Conservation (phyloP, 2,113 vertebrate genomes). For the Clarias magur region DNA sequence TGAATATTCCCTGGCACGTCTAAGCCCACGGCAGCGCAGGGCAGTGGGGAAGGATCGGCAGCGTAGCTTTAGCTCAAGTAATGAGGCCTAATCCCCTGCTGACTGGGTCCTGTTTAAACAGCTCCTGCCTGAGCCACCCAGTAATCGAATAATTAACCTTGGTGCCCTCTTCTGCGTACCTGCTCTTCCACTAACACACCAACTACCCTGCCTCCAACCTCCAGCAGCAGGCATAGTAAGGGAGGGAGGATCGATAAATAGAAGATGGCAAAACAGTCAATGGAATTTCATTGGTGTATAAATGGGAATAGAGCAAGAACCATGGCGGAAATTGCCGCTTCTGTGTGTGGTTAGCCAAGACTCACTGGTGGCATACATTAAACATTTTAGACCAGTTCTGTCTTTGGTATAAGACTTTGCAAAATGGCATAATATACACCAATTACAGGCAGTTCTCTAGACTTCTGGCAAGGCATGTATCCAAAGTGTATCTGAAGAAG, state of each 20-base stretch:
- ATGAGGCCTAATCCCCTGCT: slow-evolving; percentile 96
- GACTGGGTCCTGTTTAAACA: slow-evolving; percentile 83
- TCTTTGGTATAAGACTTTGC: background rate
- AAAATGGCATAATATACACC: slow-evolving; percentile 8
- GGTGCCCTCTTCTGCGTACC: slow-evolving; percentile 70
- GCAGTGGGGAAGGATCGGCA: slow-evolving; percentile 77
- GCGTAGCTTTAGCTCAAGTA: slow-evolving; percentile 97
- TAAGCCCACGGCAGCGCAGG: slow-evolving; percentile 78
- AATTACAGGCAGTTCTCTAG: background rate
- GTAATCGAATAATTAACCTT: slow-evolving; percentile 99
- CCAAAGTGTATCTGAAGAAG: background rate
- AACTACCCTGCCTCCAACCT: slow-evolving; percentile 45
- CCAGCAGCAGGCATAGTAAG: slow-evolving; percentile 15
- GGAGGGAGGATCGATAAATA: slow-evolving; percentile 31
- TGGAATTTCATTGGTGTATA: slow-evolving; percentile 36
- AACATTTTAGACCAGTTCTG: background rate
- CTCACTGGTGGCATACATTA: background rate
- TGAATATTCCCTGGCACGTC: slow-evolving; percentile 86
- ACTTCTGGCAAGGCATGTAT: background rate
- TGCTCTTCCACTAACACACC: slow-evolving; percentile 39
- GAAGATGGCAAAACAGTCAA: slow-evolving; percentile 26
- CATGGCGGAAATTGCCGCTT: background rate
- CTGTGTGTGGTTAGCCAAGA: background rate
- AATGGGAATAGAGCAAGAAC: background rate
- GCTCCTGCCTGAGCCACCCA: slow-evolving; percentile 86